phyloP scores from a whole-genome alignment of 2,888 invertebrate genomes.

The Schizaphis graminum region DNA sequence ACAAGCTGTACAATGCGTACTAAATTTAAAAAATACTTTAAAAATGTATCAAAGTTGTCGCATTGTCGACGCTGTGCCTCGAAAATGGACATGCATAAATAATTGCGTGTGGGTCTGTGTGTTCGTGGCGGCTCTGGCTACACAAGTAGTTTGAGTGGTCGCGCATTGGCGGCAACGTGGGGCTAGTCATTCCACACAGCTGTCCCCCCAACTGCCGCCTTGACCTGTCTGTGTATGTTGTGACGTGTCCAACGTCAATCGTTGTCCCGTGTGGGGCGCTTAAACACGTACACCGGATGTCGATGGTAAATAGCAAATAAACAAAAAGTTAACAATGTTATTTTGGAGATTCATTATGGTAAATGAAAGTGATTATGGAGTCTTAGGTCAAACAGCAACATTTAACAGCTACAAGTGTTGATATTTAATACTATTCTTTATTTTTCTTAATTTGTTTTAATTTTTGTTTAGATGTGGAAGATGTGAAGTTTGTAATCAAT shows the following conservation, averaged over 20 bases:
- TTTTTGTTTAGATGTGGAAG: slow-evolving; percentile 77
- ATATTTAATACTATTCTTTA: slow-evolving; percentile 67
- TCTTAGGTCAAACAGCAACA: slow-evolving; percentile 46
- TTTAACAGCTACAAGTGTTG: slow-evolving; percentile 57
- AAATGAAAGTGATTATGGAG: slow-evolving; percentile 55
- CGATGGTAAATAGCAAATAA: slow-evolving; percentile 65
- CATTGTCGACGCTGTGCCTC: slow-evolving; percentile 65
- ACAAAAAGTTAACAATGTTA: slow-evolving; percentile 62
- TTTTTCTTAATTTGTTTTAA: slow-evolving; percentile 50
- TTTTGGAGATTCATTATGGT: slow-evolving; percentile 56
- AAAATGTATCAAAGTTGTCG: slow-evolving; percentile 64
- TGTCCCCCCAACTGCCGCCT: slow-evolving; percentile 61
- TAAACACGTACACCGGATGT: slow-evolving; percentile 64
- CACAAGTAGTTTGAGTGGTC: slow-evolving; percentile 63
- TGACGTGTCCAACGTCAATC: slow-evolving; percentile 64
- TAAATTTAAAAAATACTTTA: slow-evolving; percentile 60
- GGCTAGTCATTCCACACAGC: slow-evolving; percentile 63
- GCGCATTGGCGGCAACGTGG: slow-evolving; percentile 55
- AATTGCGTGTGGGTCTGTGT: slow-evolving; percentile 62
- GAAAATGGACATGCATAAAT: slow-evolving; percentile 64
- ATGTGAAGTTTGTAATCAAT: slow-evolving; percentile 82
- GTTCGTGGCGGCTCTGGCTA: slow-evolving; percentile 63
- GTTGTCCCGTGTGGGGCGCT: slow-evolving; percentile 64
- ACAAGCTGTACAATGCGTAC: slow-evolving; percentile 66
- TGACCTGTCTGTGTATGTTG: slow-evolving; percentile 62